Conservation (phyloP, 1,140 invertebrate species). For the Drosophila carrolli region DNA sequence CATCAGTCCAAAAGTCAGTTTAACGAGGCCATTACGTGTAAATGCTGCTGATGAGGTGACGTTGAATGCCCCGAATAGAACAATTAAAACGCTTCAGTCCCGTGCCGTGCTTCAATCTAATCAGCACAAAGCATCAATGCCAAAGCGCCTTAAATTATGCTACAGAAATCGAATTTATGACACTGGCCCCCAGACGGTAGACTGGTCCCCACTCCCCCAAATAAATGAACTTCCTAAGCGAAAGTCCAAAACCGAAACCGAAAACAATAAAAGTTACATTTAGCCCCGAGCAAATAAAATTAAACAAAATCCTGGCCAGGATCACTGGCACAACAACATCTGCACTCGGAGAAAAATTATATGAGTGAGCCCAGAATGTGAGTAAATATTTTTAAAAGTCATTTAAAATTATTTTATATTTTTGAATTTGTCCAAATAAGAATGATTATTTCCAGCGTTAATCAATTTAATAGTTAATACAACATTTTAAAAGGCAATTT, state of each 20-base stretch:
- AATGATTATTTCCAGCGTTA: too few relatives aligned
- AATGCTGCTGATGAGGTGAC: constrained; percentile 84
- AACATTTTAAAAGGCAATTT: too few relatives aligned
- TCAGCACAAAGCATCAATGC: constrained; percentile 68
- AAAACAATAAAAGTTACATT: constrained; percentile 83
- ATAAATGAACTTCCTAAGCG: constrained; percentile 52
- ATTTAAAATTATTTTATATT: too few relatives aligned
- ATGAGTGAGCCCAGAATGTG: too few relatives aligned
- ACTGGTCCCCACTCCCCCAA: constrained; percentile 1
- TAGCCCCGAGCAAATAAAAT: constrained; percentile 68
- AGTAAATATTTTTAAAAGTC: too few relatives aligned
- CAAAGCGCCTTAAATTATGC: constrained; percentile 78
- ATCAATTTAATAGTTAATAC: too few relatives aligned
- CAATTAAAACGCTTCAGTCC: constrained; percentile 66
- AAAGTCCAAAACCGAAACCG: constrained; percentile 77
- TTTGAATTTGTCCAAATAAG: too few relatives aligned
- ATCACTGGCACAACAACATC: constrained; percentile 16
- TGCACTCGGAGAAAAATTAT: neutral
- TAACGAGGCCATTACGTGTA: constrained; percentile 84
- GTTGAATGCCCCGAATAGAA: constrained; percentile 59
- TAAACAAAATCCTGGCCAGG: constrained; percentile 57
- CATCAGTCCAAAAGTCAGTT: constrained; percentile 66
- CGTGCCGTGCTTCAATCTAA: constrained; percentile 68
- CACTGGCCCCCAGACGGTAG: constrained; percentile 39
- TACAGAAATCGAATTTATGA: constrained; percentile 84